Conservation (phyloP, 2,888 invertebrate genomes). For the Nephrocerus scutellatus region DNA sequence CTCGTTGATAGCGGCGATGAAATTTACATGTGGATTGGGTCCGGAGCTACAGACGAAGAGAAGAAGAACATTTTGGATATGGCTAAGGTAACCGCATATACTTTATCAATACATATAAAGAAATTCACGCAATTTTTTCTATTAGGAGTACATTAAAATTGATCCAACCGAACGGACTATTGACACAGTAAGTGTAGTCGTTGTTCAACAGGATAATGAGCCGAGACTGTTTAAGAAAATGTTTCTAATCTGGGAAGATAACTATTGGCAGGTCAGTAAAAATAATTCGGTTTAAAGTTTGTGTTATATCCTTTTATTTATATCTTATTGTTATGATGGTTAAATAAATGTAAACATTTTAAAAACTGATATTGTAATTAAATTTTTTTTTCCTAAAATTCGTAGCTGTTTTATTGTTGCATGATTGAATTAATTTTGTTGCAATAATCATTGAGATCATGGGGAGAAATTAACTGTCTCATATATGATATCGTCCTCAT, state of each 20-base stretch:
- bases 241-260: slow-evolving; percentile 68
- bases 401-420: slow-evolving; percentile 5
- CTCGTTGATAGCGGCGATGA: slow-evolving; percentile 73
- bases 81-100: slow-evolving; percentile 53
- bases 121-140: slow-evolving; percentile 46
- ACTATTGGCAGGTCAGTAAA: slow-evolving; percentile 58
- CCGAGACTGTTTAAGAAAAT: slow-evolving; percentile 66
- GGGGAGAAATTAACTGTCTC: no score
- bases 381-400: background rate
- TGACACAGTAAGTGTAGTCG: slow-evolving; percentile 60
- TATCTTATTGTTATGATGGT: background rate
- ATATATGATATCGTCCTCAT: no score
- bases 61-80: slow-evolving; percentile 66
- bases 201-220: slow-evolving; percentile 67
- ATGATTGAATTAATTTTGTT: no score
- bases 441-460: no score
- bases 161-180: slow-evolving; percentile 62
- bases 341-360: background rate
- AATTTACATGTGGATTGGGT: slow-evolving; percentile 79
- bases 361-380: slow-evolving; percentile 1
- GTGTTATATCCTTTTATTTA: background rate
- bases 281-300: slow-evolving; percentile 18
- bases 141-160: slow-evolving; percentile 62
- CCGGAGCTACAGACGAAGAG: slow-evolving; percentile 64
- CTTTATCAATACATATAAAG: slow-evolving; percentile 8